Percentiles rank a stretch among this genome's conserved stretches.
phyloP scores from a whole-genome alignment of 53 echinoderm and acorn worm genomes.

The Holothuria leucospilota region DNA sequence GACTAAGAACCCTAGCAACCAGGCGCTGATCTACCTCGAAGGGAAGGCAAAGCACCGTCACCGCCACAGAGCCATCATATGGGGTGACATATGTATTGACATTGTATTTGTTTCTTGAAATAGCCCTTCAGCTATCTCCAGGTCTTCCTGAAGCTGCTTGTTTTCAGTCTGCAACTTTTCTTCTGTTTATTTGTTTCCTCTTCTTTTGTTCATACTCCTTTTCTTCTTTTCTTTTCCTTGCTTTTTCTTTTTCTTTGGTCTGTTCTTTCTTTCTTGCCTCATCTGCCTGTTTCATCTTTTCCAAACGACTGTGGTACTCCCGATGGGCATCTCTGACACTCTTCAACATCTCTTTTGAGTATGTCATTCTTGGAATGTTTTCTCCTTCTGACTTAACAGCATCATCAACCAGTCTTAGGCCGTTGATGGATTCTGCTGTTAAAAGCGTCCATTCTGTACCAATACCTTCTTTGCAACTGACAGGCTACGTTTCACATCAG shows the following conservation, averaged over 20 bases:
- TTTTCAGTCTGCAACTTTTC: neutral
- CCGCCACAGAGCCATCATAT: no score
- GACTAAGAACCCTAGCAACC: no score
- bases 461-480: constrained; percentile 9
- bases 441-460: constrained; percentile 4
- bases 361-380: no score
- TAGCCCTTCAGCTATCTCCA: neutral
- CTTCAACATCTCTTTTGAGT: constrained; percentile 1
- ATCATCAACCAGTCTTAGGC: constrained; percentile 1
- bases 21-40: no score
- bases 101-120: neutral
- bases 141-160: constrained; percentile 4
- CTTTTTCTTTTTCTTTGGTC: no score
- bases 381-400: neutral
- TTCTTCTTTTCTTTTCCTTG: neutral
- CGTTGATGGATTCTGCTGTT: constrained; percentile 22
- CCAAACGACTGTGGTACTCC: constrained; percentile 3
- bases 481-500: constrained; percentile 4
- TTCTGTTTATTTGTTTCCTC: constrained; percentile 10
- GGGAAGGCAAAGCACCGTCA: no score
- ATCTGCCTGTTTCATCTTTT: constrained; percentile 2
- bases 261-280: no score
- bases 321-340: neutral
- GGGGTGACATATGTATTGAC: no score
- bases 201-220: neutral